These are phyloP conservation scores for Dromaius novaehollandiae DNA, from an alignment of 2,113 vertebrate genomes.

Conservation along the genomic window DNA sequence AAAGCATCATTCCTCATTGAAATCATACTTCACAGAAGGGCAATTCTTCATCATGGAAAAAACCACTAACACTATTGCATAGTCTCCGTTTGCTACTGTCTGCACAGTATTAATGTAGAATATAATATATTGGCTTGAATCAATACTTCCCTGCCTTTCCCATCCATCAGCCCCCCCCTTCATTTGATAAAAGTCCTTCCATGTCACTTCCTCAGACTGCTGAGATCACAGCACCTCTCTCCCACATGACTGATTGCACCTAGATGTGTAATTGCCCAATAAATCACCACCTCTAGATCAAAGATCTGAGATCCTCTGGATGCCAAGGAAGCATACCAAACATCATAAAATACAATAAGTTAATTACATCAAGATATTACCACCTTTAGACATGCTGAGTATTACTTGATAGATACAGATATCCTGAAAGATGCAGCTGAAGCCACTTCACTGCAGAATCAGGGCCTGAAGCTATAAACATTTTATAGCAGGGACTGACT, in stretches of 20 bases:
- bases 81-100: conserved; percentile 54
- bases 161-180: conserved; percentile 37
- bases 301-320: conserved; percentile 22
- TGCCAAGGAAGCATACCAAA: conserved; percentile 11
- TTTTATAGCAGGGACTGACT: not conserved
- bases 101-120: conserved; percentile 49
- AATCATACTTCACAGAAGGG: not conserved
- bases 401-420: not conserved
- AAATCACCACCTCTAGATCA: conserved; percentile 54
- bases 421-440: not conserved
- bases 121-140: conserved; percentile 68
- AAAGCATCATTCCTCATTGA: not conserved
- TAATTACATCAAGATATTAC: conserved; percentile 32
- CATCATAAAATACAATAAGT: conserved; percentile 33
- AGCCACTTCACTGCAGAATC: not conserved
- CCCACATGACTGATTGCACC: conserved; percentile 28
- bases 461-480: not conserved
- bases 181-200: conserved; percentile 56
- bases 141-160: conserved; percentile 53
- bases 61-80: not conserved
- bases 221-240: conserved; percentile 53
- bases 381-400: not conserved
- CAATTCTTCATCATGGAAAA: conserved; percentile 18
- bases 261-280: conserved; percentile 34
- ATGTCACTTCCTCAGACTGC: conserved; percentile 39